Evolutionary conservation across 2,797 vertebrate genomes (phyloP).

Genomic region (Heterohyrax brucei): DNA sequence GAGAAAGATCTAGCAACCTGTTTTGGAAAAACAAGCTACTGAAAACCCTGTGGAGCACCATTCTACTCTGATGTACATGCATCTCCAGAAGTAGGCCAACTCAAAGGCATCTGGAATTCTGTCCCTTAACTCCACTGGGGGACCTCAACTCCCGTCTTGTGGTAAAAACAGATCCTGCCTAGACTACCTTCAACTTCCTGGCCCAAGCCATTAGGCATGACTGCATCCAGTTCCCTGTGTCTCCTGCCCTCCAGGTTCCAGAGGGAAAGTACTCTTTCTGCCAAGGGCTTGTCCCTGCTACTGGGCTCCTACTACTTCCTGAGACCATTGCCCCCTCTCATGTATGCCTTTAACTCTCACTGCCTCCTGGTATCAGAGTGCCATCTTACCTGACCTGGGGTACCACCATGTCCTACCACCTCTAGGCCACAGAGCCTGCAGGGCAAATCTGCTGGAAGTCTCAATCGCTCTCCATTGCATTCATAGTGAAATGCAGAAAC

Average conservation of each 20-base stretch:
- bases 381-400: background rate
- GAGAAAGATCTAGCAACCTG: too few species aligned
- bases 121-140: background rate
- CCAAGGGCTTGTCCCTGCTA: background rate
- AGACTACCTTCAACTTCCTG: background rate
- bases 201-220: background rate
- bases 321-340: background rate
- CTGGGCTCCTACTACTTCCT: background rate
- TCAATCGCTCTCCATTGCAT: background rate
- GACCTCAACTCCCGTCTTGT: background rate
- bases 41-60: too few species aligned
- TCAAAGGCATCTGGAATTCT: background rate
- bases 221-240: background rate
- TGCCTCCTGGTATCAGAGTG: background rate
- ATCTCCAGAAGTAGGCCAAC: background rate
- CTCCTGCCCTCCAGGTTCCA: background rate
- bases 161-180: background rate
- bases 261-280: background rate
- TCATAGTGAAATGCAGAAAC: background rate
- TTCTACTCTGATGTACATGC: background rate
- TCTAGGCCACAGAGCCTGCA: background rate
- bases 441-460: background rate
- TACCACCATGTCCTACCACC: background rate
- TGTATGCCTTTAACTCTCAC: background rate
- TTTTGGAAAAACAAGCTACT: too few species aligned